Evolutionary conservation across 2,113 vertebrate genomes (phyloP), one percentile per base, ranked within the genome.

Genomic region (Callionymus lyra): DNA sequence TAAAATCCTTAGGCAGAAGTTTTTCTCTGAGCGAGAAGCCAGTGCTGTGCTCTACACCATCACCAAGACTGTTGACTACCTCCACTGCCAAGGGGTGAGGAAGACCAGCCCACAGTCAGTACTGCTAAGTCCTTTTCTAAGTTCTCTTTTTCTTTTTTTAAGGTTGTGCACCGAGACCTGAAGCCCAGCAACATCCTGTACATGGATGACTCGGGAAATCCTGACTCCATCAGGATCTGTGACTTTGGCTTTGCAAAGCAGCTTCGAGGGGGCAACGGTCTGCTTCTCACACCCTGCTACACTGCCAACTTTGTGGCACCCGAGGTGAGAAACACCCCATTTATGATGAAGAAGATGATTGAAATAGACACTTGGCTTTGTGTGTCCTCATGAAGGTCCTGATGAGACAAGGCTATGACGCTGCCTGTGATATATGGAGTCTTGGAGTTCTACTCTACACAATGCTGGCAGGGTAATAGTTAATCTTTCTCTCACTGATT

Each of bases 121-220:
- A 10, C 17, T n/a, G 11, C 6, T n/a, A 9, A 4, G 1, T 6
- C 8, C 33, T 11, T 14, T 32, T 31, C 18, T 17, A 31, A 50
- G 16, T 6, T 21, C 10, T 31, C 15, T 13, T 19, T 1, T 51
- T 10, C 10, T 34, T n/a, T n/a, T 12, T 2, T 2, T 1, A 72
- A 98, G 94, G 91, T 98, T 42, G 94, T 98, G 67, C 94, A 98
- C 70, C 81, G 94, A 74, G 94, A 98, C 81, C 88, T 98, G 72
- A 98, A 98, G 52, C 92, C 94, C 67, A 98, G 94, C 81, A 98
- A 98, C 84, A 98, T 98, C 81, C 88, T 98, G 16, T 98, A 98
- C 43, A 93, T 88, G 87, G 92, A 98, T 42, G 89, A 98, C 63
- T 97, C 92, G 12, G 90, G 90, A 44, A 95, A 89, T 71, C 89